Conservation (phyloP, 1,140 invertebrate species). For the Cheumatopsyche charites region DNA sequence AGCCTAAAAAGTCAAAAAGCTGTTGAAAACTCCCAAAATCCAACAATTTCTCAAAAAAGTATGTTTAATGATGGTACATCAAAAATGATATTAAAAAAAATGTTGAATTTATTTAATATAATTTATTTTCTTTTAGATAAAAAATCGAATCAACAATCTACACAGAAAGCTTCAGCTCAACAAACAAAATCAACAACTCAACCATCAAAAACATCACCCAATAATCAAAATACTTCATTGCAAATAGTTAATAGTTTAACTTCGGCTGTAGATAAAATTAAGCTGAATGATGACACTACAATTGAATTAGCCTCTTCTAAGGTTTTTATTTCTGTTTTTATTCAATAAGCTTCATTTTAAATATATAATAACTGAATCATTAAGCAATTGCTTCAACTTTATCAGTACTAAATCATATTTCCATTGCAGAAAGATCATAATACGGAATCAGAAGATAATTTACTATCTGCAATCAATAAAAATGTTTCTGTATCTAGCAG, state of each 20-base stretch:
- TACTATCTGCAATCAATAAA: neutral
- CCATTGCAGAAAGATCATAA: conserved; percentile 9
- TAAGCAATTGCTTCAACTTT: conserved; percentile 7
- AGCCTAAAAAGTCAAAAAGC: neutral
- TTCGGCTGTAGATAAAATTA: conserved; percentile 22
- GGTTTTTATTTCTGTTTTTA: neutral
- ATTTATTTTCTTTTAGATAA: neutral
- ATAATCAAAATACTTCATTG: conserved; percentile 1
- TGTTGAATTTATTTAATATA: neutral
- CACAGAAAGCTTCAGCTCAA: neutral
- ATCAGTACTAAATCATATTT: neutral
- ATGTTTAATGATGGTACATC: neutral
- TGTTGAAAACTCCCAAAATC: neutral
- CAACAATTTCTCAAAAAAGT: neutral
- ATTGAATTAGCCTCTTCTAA: conserved; percentile 22
- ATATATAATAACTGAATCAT: too few species aligned
- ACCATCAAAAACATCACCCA: neutral
- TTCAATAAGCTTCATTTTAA: too few species aligned
- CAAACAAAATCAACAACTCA: conserved; percentile 3
- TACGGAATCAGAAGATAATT: conserved; percentile 2
- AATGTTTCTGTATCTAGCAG: conserved; percentile 55
- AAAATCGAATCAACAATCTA: neutral
- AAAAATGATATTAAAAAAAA: too few species aligned
- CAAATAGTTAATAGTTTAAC: conserved; percentile 31
- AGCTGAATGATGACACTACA: conserved; percentile 32